phyloP scores from a whole-genome alignment of 1,140 invertebrate genomes.

The Aphelinus atriplicis region DNA sequence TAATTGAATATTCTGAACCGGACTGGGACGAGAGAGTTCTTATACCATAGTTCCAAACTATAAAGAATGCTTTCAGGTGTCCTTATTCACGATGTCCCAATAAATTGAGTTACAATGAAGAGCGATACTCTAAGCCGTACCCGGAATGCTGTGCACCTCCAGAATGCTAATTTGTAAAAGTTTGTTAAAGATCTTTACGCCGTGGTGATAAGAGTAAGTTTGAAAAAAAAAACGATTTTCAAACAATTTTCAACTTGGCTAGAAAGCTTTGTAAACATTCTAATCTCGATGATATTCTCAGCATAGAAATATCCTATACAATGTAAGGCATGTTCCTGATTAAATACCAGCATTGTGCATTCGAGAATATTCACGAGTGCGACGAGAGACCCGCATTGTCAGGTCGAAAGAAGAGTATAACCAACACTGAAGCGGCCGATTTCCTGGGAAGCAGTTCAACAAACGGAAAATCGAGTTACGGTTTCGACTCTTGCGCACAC shows the following conservation, averaged over 20 bases:
- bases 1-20: too few relatives aligned
- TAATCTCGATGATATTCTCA: too few relatives aligned
- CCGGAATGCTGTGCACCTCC: constrained; percentile 12
- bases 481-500: not conserved
- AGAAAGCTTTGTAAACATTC: too few relatives aligned
- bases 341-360: too few relatives aligned
- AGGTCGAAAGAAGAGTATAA: not conserved
- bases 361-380: not conserved
- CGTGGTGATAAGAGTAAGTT: not conserved
- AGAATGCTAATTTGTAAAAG: not conserved
- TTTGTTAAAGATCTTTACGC: not conserved
- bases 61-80: not conserved
- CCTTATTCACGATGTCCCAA: constrained; percentile 1
- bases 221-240: not conserved
- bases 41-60: too few relatives aligned
- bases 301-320: too few relatives aligned
- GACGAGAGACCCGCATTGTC: not conserved
- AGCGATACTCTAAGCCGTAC: constrained; percentile 12
- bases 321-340: too few relatives aligned
- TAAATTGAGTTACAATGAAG: constrained; percentile 3
- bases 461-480: constrained; percentile 5
- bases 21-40: too few relatives aligned
- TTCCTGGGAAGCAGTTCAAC: constrained; percentile 20
- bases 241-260: too few relatives aligned
- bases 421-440: not conserved